Percentiles rank a stretch among this genome's conserved stretches.
These are phyloP conservation scores for Hipparchia sbordonii DNA, from an alignment of 2,888 invertebrate species.

Conservation along the genomic window DNA sequence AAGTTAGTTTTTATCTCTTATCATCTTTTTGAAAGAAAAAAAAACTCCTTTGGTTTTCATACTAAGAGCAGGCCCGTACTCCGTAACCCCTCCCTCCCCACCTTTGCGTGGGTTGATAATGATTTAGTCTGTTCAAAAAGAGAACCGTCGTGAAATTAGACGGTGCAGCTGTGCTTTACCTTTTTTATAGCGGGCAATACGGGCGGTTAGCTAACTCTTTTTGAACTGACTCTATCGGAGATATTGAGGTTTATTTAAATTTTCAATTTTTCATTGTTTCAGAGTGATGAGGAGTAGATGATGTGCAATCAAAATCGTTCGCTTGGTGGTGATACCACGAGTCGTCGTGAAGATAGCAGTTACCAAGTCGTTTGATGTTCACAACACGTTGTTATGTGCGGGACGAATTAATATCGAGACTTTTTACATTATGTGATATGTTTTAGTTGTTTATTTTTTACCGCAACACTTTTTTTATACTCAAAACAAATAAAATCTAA, in stretches of 20 bases:
- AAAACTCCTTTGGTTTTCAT: too few species aligned
- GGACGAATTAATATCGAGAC: constrained; percentile 61
- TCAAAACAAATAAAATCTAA: constrained; percentile 57
- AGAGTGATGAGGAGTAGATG: constrained; percentile 63
- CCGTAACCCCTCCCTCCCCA: too few species aligned
- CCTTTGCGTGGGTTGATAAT: too few species aligned
- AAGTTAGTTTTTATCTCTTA: too few species aligned
- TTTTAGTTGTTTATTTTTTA: constrained; percentile 73
- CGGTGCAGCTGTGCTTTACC: too few species aligned
- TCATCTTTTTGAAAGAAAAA: too few species aligned
- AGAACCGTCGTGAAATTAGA: too few species aligned
- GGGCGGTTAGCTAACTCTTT: too few species aligned
- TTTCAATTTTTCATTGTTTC: constrained; percentile 45
- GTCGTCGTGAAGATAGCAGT: constrained; percentile 50
- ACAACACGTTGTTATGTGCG: constrained; percentile 52
- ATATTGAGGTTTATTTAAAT: background rate
- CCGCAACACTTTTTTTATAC: constrained; percentile 78
- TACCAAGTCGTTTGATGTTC: constrained; percentile 63
- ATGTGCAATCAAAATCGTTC: constrained; percentile 68
- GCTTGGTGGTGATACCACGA: constrained; percentile 51
- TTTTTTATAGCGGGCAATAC: too few species aligned
- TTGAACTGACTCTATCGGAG: too few species aligned
- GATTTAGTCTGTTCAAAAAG: too few species aligned
- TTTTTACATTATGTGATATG: constrained; percentile 55
- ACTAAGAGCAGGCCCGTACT: too few species aligned